phyloP scores from a whole-genome alignment of 2,113 vertebrate genomes.

The Phocoena sinus region DNA sequence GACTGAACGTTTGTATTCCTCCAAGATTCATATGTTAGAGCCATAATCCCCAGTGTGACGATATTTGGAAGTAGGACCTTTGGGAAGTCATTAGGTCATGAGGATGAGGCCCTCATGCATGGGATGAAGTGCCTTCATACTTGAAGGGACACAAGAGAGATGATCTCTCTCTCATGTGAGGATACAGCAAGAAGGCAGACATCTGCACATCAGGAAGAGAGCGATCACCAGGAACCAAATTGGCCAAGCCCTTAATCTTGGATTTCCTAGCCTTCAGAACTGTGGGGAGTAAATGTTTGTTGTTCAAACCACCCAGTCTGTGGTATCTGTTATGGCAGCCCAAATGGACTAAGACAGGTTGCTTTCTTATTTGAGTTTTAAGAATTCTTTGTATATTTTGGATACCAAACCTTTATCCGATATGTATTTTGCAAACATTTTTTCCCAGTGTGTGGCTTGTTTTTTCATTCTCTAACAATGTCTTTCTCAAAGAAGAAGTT shows the following conservation, averaged over 20 bases:
- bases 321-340: neutral
- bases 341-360: neutral
- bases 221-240: neutral
- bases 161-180: neutral
- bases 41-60: neutral
- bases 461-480: neutral
- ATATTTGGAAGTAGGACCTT: neutral
- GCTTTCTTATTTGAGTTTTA: neutral
- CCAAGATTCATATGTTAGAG: neutral
- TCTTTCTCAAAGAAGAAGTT: neutral
- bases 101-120: neutral
- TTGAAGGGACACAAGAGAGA: neutral
- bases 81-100: neutral
- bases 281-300: neutral
- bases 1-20: neutral
- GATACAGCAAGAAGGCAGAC: neutral
- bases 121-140: neutral
- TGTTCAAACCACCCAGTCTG: neutral
- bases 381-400: neutral
- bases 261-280: neutral
- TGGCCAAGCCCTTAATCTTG: neutral
- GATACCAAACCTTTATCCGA: neutral
- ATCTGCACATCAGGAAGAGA: neutral
- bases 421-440: neutral
- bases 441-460: neutral